Base-by-base conservation (phyloP, 2,888 invertebrate genomes). In the Eilema caniola region DNA sequence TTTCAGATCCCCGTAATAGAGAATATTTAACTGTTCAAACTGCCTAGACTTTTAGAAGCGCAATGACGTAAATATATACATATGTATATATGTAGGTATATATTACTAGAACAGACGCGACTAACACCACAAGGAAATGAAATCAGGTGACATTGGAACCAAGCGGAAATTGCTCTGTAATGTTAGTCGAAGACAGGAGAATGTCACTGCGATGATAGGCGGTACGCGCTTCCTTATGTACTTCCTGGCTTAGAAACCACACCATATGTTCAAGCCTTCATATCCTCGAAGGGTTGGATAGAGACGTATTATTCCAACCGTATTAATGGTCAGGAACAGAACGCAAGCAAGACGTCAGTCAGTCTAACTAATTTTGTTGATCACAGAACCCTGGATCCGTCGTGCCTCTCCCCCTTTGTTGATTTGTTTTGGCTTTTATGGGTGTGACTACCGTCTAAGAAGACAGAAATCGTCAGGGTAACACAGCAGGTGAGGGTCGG, bases 41-140 rank as follows among this genome's bases (percentile, higher is more conserved):
- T 47, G 47, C 47, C 20, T 53, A 53, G 53, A 7, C 28, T 59
- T 59, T 16, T 59, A 59, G 20, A 10, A n/a, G 10, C 0, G n/a
- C 53, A 53, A 53, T 53, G n/a, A 47, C 20, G 20, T 53, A 3
- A 10, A 53, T n/a, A 53, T 10, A 2, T 20, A 53, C 20, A 53
- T 37, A 37, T 37, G 33, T 37, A 37, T 37, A 5, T 14, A 41
- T 41, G 20, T 47, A 37, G 11, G 33, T 47, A 41, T 41, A 41
- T 47, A 61, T 47, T 20, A 47, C 14, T 67, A 62, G 47, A 33
- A 33, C 56, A 25, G 53, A 56, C 57, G 37, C 14, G 57, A 25
- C 37, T 33, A 66, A 62, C 65, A 69, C 64, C 47, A 64, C 61
- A 62, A 66, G 70, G 70, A 70, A 62, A 62, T 70, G 41, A 25